Evolutionary conservation across 2,888 invertebrate species (phyloP), one percentile per base, ranked within the genome.

Genomic region (Archips crataeganus): DNA sequence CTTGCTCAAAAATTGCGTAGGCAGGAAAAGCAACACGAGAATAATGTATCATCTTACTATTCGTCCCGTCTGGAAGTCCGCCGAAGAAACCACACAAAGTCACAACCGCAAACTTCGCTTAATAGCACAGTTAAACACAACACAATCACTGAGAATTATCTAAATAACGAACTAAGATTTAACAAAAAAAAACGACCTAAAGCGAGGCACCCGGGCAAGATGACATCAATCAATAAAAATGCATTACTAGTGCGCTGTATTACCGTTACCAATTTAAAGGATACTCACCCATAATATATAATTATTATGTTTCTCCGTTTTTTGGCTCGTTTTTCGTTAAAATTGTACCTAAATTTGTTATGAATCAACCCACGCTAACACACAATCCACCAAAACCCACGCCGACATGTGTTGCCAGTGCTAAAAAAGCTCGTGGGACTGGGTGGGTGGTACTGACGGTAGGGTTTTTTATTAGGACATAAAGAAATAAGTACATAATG

Each of bases 301-400:
- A 57, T 70, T 70, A 60, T 79, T 80, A 77, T 75, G 67, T 77
- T 77, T 63, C 76, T 67, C 73, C 71, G 67, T 77, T 79, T 83
- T 81, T 66, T 75, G 45, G 70, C 62, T 57, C 70, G 54, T 68
- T 75, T 65, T 65, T 51, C 64, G 71, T 61, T 72, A 76, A 75
- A 71, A 76, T 77, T 70, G 74, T 75, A 71, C 71, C 13, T 65
- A 74, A 75, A 76, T 65, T 65, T 67, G 71, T 64, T 87, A 82
- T 82, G 83, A 81, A 82, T 83, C 84, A 85, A 91, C 91, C 92
- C 93, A 93, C 93, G 93, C 93, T 84, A 92, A 88, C 89, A 90
- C 87, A 85, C 85, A 51, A 84, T 80, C 78, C 84, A 87, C 84
- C 80, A 82, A 85, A 88, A 93, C 94, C 94, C 93, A 93, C 93